phyloP scores from a whole-genome alignment of 1,140 invertebrate species.

The Drosophila tani region DNA sequence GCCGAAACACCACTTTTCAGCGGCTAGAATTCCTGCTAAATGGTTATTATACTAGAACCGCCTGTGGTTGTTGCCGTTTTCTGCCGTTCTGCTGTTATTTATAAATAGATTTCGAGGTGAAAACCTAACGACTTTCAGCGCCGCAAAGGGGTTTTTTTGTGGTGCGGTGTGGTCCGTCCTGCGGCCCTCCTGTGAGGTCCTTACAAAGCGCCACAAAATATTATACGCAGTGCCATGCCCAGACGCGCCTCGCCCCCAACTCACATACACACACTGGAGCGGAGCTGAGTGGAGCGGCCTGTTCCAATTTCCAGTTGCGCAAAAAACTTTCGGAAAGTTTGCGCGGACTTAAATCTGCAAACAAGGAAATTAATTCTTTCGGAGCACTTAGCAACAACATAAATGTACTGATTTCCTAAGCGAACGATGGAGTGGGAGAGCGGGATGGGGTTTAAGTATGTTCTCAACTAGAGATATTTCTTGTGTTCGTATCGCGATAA shows the following conservation, averaged over 20 bases:
- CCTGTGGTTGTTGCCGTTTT: neutral
- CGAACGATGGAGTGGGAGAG: neutral
- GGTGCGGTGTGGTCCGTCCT: neutral
- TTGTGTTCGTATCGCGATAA: constrained; percentile 17
- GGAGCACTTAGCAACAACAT: constrained; percentile 21
- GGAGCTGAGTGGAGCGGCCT: neutral
- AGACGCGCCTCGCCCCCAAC: neutral
- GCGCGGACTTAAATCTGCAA: constrained; percentile 21
- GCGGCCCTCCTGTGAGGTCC: neutral
- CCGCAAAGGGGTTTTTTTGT: constrained; percentile 22
- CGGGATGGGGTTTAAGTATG: constrained; percentile 5
- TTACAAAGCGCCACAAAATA: constrained; percentile 17
- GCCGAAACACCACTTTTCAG: constrained; percentile 1
- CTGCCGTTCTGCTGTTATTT: constrained; percentile 4
- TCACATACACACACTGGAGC: neutral
- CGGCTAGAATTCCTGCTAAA: constrained; percentile 4
- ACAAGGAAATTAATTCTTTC: constrained; percentile 25
- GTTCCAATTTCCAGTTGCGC: constrained; percentile 20
- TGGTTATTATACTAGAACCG: constrained; percentile 12
- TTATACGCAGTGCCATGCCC: constrained; percentile 21
- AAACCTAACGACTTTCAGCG: constrained; percentile 64
- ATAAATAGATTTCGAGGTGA: constrained; percentile 64
- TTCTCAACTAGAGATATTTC: constrained; percentile 8
- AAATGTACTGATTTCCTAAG: constrained; percentile 14
- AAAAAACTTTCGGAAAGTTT: constrained; percentile 17